These are phyloP conservation scores for Protonibea diacanthus DNA, from an alignment of 2,797 vertebrate species.

Conservation along the genomic window DNA sequence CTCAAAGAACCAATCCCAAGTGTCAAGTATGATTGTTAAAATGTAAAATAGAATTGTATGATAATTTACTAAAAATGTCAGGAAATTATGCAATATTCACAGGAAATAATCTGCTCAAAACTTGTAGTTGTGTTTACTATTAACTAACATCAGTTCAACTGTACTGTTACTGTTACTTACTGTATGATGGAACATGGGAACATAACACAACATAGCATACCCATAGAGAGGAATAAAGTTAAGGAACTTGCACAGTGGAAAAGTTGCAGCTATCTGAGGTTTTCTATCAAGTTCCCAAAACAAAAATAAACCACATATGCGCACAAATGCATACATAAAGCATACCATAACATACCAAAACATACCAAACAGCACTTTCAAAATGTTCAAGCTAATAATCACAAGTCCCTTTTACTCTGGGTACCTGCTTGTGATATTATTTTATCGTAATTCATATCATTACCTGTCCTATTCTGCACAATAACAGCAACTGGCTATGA, in stretches of 20 bases:
- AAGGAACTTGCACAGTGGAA: not conserved
- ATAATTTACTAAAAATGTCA: too few species aligned
- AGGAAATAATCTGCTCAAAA: too few species aligned
- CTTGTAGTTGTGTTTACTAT: too few species aligned
- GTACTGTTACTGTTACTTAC: too few species aligned
- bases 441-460: not conserved
- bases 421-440: slow-evolving; percentile 4
- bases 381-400: slow-evolving; percentile 16
- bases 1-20: too few species aligned
- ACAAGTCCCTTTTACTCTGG: slow-evolving; percentile 1
- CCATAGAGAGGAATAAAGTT: not conserved
- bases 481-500: not conserved
- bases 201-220: too few species aligned
- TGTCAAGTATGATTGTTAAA: too few species aligned
- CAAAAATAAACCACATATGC: not conserved
- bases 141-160: too few species aligned
- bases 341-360: not conserved
- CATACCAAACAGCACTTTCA: not conserved
- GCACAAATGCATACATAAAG: not conserved
- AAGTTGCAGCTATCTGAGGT: not conserved
- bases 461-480: not conserved
- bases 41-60: too few species aligned
- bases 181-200: too few species aligned
- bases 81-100: too few species aligned
- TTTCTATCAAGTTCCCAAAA: not conserved